Evolutionary conservation across 2,113 vertebrate genomes (phyloP), one percentile per base, ranked within the genome.

Genomic region (Menura novaehollandiae): DNA sequence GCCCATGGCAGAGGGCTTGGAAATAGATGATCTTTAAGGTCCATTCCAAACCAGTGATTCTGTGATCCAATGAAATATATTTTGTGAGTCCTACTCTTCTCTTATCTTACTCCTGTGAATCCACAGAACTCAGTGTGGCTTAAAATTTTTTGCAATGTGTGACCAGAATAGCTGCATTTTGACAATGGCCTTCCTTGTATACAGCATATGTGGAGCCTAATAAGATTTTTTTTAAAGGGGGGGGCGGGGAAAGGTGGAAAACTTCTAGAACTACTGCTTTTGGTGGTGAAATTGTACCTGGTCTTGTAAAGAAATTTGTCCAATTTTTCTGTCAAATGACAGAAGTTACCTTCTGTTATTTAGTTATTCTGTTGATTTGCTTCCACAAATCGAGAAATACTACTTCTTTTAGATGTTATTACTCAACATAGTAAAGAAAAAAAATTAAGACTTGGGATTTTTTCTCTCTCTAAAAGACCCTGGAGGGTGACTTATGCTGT

Each of bases 181-280:
- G 71, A 51, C 69, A 60, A 13, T 5, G 9, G 21, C 53, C 44
- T 78, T 74, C 12, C 5, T 78, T 68, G 27, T 33, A 41, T 51
- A n/a, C 33, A 68, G 41, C 6, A 3, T 53, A 26, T 33, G 14
- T 47, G 84, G 21, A n/a, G 51, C 60, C 39, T 81, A 62, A 47
- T 66, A 18, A 86, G 27, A 7, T 26, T 37, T 77, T 37, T 77
- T 92, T 49, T 18, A 28, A 64, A 14, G 3, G 4, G 4, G 1
- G 1, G 4, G 8, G 3, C n/a, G 2, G 17, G 10, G 5, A 8
- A 10, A 9, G 6, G 22, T 17, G 26, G 6, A 28, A 26, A 32
- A 69, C 20, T 89, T 75, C 39, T n/a, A 53, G 16, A 37, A 21
- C 22, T 41, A 15, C 35, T 60, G 41, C 77, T 82, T 77, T 86